Conservation (phyloP, 2,888 invertebrate genomes). For the Diaphora mendica region DNA sequence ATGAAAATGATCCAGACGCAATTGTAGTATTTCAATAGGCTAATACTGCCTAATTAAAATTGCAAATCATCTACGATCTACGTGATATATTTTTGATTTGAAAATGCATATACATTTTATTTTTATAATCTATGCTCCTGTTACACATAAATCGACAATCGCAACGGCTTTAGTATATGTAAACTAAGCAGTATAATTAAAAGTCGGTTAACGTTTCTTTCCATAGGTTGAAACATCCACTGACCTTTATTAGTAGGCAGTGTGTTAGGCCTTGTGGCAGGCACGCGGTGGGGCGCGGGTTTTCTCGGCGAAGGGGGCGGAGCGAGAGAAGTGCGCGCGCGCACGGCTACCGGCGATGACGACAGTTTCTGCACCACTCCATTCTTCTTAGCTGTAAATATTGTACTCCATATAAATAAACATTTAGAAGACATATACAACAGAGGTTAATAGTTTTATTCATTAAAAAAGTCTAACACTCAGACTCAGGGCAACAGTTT, state of each 20-base stretch:
- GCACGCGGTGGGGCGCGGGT: slow-evolving; percentile 71
- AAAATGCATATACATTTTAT: neutral
- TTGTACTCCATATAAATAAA: slow-evolving; percentile 2
- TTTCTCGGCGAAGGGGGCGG: slow-evolving; percentile 80
- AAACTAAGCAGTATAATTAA: neutral
- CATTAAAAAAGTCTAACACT: neutral
- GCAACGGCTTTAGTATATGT: neutral
- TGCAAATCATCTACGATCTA: neutral
- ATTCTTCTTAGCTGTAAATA: slow-evolving; percentile 81
- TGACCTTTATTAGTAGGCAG: slow-evolving; percentile 79
- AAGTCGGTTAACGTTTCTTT: neutral
- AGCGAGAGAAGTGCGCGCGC: slow-evolving; percentile 74
- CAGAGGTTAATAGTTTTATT: neutral
- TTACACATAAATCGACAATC: neutral
- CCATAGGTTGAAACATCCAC: slow-evolving; percentile 21
- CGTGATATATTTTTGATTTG: neutral
- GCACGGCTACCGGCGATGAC: slow-evolving; percentile 78
- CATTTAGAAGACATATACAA: slow-evolving; percentile 10
- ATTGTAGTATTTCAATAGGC: neutral
- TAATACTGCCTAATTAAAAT: neutral
- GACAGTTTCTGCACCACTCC: slow-evolving; percentile 81
- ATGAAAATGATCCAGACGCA: neutral
- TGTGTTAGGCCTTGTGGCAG: slow-evolving; percentile 78
- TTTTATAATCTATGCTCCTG: neutral
- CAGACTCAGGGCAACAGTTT: too few species aligned